Evolutionary conservation across 2,113 vertebrate genomes (phyloP).

Genomic region (Picathartes gymnocephalus): DNA sequence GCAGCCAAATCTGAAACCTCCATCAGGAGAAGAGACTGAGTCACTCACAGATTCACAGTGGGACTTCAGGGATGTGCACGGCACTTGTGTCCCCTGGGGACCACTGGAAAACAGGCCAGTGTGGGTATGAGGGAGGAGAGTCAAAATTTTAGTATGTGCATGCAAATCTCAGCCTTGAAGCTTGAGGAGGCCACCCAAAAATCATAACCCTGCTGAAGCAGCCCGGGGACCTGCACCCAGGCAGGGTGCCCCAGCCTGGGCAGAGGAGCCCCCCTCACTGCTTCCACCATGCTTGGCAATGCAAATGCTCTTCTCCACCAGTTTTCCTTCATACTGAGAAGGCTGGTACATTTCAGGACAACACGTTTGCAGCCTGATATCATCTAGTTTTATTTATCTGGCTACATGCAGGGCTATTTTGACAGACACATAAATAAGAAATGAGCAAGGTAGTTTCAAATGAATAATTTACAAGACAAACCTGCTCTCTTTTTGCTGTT

Average conservation of each 20-base stretch:
- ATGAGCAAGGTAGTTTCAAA: not conserved
- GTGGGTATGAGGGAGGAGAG: not conserved
- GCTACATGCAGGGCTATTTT: not conserved
- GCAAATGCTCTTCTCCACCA: not conserved
- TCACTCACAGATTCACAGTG: fast-evolving
- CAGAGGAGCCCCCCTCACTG: not conserved
- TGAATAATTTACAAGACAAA: conserved; percentile 32
- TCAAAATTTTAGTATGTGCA: not conserved
- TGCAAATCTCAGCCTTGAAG: not conserved
- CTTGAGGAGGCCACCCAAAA: not conserved
- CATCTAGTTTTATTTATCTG: not conserved
- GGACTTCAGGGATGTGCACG: not conserved
- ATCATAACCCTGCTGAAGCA: not conserved
- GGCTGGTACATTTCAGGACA: not conserved
- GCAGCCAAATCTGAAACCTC: not conserved
- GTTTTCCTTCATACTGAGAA: not conserved
- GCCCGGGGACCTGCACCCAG: not conserved
- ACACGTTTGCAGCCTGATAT: not conserved
- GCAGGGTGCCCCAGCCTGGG: not conserved
- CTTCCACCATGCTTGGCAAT: not conserved
- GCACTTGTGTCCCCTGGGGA: not conserved
- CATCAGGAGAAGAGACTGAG: not conserved
- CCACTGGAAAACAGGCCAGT: not conserved
- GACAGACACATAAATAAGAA: not conserved
- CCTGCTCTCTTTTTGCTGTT: not conserved